Evolutionary conservation across 2,113 vertebrate species (phyloP).

Genomic region (Gymnarchus niloticus): DNA sequence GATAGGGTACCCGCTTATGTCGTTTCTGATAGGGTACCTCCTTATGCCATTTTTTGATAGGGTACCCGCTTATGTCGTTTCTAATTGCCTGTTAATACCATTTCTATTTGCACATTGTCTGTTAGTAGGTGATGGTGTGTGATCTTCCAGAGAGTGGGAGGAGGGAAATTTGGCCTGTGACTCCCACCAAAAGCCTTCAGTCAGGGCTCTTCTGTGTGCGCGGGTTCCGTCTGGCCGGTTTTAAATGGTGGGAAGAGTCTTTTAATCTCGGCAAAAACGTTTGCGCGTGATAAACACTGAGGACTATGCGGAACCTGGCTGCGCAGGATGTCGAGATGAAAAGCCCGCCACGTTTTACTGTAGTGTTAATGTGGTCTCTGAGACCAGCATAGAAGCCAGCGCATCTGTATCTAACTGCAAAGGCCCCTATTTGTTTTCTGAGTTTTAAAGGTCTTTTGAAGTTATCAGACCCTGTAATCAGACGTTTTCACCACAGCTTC

Average conservation of each 20-base stretch:
- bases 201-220: neutral
- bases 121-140: neutral
- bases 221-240: neutral
- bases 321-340: conserved; percentile 4
- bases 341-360: neutral
- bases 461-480: conserved; percentile 41
- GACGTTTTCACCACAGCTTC: conserved; percentile 26
- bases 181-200: neutral
- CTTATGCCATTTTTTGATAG: too few relatives aligned
- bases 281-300: neutral
- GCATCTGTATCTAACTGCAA: conserved; percentile 30
- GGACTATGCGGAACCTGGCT: neutral
- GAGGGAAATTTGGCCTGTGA: neutral
- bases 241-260: neutral
- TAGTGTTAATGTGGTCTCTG: conserved; percentile 22
- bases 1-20: too few relatives aligned
- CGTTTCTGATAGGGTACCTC: too few relatives aligned
- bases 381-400: conserved; percentile 28
- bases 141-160: neutral
- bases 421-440: conserved; percentile 27
- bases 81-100: too few relatives aligned
- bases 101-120: neutral
- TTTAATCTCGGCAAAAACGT: neutral
- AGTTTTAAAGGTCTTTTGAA: conserved; percentile 40
- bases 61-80: too few relatives aligned